A percentile compares a stretch with the other conserved stretches of the same genome.
Conservation (phyloP, 2,113 vertebrate genomes). For the Dipodomys stephensi region DNA sequence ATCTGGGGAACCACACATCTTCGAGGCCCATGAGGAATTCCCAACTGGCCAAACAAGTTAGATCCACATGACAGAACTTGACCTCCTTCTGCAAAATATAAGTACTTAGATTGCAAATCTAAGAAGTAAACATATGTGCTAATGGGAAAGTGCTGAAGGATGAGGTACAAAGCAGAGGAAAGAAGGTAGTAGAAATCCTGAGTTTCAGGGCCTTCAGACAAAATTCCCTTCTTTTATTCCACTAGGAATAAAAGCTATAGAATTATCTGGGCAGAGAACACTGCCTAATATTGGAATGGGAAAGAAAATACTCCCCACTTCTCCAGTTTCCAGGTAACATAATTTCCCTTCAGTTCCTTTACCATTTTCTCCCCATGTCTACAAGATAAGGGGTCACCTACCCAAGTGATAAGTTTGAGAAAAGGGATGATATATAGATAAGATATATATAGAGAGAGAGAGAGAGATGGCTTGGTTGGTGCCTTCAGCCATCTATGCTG, state of each 20-base stretch:
- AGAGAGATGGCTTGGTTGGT: background rate
- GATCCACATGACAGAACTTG: constrained; percentile 93
- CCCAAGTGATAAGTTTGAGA: background rate
- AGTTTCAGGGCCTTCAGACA: background rate
- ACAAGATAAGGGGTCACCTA: background rate
- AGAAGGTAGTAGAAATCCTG: background rate
- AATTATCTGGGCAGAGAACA: background rate
- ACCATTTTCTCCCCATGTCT: background rate
- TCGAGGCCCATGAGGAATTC: constrained; percentile 85
- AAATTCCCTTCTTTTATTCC: background rate
- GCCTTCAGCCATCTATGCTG: background rate
- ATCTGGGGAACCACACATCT: constrained; percentile 85
- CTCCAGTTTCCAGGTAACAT: background rate
- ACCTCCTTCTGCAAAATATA: constrained; percentile 88
- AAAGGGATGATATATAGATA: background rate
- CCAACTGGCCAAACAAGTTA: constrained; percentile 94
- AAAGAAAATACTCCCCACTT: background rate
- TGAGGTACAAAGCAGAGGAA: background rate
- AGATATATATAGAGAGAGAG: no score
- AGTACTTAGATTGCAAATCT: background rate
- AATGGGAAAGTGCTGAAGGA: background rate
- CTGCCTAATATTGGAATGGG: background rate
- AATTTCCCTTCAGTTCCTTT: background rate
- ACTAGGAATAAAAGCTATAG: background rate
- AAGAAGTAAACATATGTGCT: background rate